Conservation (phyloP, 2,888 invertebrate species). For the Xiphydria camelus region DNA sequence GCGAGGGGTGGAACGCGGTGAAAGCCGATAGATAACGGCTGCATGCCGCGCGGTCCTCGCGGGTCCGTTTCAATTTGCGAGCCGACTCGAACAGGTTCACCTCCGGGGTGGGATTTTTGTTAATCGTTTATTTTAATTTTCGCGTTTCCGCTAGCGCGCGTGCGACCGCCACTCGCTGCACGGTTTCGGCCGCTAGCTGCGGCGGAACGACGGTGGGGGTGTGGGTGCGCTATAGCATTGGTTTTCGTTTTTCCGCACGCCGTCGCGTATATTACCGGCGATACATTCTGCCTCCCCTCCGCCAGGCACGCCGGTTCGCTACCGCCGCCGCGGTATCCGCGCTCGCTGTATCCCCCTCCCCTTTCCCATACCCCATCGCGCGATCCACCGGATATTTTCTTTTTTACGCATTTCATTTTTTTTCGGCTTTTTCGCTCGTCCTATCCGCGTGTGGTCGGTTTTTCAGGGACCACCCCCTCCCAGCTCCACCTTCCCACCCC, state of each 20-base stretch:
- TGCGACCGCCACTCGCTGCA: no score
- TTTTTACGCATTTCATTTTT: background rate
- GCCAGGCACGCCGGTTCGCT: background rate
- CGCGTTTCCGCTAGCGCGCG: constrained; percentile 22
- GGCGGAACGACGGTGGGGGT: constrained; percentile 1
- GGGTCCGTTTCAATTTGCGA: constrained; percentile 41
- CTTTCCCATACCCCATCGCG: no score
- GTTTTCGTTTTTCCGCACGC: constrained; percentile 13
- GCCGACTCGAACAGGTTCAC: constrained; percentile 44
- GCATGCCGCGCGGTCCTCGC: constrained; percentile 4
- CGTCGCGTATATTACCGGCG: constrained; percentile 17
- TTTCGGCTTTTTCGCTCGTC: background rate
- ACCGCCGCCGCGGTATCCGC: no score
- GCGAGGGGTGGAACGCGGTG: no score
- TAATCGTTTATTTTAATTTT: constrained; percentile 36
- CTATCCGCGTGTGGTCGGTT: background rate
- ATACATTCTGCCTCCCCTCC: constrained; percentile 16
- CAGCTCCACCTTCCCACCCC: background rate
- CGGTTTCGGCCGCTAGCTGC: constrained; percentile 16
- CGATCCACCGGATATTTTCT: background rate
- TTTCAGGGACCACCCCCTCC: background rate
- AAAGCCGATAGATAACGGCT: no score
- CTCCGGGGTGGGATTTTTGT: constrained; percentile 24
- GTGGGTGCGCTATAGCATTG: no score
- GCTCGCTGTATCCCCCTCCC: no score